phyloP scores from a whole-genome alignment of 2,113 vertebrate species.

The Lagopus muta region DNA sequence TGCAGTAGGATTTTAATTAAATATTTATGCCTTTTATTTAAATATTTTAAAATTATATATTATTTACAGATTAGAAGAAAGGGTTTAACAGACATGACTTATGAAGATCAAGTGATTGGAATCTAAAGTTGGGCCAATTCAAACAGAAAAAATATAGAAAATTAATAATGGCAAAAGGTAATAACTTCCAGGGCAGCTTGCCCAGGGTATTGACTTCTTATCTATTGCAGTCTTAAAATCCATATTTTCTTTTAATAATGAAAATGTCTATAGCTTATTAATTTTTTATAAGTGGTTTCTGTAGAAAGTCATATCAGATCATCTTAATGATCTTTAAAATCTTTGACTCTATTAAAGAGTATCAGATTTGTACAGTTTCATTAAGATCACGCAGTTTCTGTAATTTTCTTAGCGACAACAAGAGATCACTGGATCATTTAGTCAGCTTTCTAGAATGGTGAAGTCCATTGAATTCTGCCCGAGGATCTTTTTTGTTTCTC shows the following conservation, averaged over 20 bases:
- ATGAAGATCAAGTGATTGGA: neutral
- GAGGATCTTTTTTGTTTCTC: neutral
- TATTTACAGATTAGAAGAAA: neutral
- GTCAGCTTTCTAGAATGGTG: neutral
- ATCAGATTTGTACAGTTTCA: neutral
- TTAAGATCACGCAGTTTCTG: neutral
- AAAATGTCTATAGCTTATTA: neutral
- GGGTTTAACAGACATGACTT: neutral
- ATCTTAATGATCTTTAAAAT: neutral
- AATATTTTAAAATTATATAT: neutral
- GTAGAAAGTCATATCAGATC: neutral
- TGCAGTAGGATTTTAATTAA: neutral
- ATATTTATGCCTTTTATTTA: neutral
- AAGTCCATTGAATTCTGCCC: neutral
- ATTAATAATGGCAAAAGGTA: neutral
- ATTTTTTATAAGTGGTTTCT: neutral
- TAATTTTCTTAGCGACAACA: neutral
- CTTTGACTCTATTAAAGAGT: neutral
- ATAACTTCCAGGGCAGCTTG: neutral
- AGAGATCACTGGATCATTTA: neutral
- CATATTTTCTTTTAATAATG: neutral
- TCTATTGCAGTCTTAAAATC: neutral
- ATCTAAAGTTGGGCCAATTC: neutral
- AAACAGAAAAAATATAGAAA: neutral
- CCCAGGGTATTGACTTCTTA: neutral